Evolutionary conservation across 1,140 invertebrate species (phyloP), one percentile per base, ranked within the genome.

Genomic region (Cyphomyrmex costatus): DNA sequence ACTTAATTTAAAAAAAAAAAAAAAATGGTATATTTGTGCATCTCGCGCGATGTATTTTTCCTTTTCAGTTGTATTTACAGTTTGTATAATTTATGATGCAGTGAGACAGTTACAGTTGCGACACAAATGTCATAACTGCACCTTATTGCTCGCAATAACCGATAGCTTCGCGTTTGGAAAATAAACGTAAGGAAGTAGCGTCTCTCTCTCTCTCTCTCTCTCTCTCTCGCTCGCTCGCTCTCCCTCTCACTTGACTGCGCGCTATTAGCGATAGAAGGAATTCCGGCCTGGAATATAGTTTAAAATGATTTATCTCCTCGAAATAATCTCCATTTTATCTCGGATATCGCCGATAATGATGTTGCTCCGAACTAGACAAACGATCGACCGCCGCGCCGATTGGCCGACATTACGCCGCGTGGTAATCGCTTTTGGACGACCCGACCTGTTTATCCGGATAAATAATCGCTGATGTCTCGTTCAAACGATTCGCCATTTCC

Each of bases 371-470:
- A 61, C 58, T 51, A 36, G 12, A 73, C 49, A 21, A 74, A 83
- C 46, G 78, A 89, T 88, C 82, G 74, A 77, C 46, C 49, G 24
- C 21, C 33, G 21, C 49, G 27, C 42, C 56, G 49, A 91, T 88
- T 85, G 86, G 74, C 83, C 27, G 30, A 14, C 58, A 63, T 90
- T 83, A 21, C 21, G 21, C 42, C 42, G 24, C 27, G 46, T 36
- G 46, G 60, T 88, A 89, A 92, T 92, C 87, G 87, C 63, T 89
- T 89, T 89, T 33, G 10, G 70, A 91, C 63, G 89, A 90, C 65
- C 86, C 78, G 90, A 90, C 78, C 89, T 89, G 91, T 89, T 91
- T 90, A 87, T 90, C 87, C 60, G 21, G 78, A 88, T 80, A 70
- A 86, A 88, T 85, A 89, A 89, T 89, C 61, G 73, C 24, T 24